A percentile compares a stretch with the other conserved stretches of the same genome.
phyloP scores from a whole-genome alignment of 1,140 invertebrate genomes.

The Drosophila mojavensis region DNA sequence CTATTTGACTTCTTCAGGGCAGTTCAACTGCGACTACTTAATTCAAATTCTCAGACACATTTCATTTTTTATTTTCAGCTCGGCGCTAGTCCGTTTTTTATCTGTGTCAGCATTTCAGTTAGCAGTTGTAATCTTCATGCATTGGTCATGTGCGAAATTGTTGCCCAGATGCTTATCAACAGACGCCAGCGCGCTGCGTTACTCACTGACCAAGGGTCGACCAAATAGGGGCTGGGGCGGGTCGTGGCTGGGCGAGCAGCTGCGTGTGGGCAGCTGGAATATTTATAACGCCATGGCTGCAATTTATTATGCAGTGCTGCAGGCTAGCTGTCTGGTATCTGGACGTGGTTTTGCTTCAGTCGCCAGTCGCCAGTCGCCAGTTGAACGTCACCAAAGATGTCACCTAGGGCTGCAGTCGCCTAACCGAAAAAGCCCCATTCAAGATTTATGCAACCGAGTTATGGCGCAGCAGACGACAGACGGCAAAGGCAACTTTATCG shows the following conservation, averaged over 20 bases:
- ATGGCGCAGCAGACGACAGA: slow-evolving; percentile 43
- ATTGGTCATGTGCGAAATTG: slow-evolving; percentile 72
- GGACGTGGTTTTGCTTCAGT: slow-evolving; percentile 45
- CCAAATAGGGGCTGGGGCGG: neutral
- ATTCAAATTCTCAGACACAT: slow-evolving; percentile 9
- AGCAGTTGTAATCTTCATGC: slow-evolving; percentile 50
- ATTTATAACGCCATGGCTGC: slow-evolving; percentile 77
- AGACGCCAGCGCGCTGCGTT: slow-evolving; percentile 40
- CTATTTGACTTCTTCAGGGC: neutral
- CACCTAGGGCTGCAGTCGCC: slow-evolving; percentile 50
- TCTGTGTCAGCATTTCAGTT: slow-evolving; percentile 69
- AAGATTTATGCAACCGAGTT: slow-evolving; percentile 80
- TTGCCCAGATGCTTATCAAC: slow-evolving; percentile 72
- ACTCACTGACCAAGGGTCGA: neutral
- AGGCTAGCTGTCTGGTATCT: slow-evolving; percentile 39
- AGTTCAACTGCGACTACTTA: neutral
- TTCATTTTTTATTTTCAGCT: slow-evolving; percentile 15
- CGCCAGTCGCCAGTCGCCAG: slow-evolving; percentile 43
- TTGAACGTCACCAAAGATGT: slow-evolving; percentile 72
- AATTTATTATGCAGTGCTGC: slow-evolving; percentile 80
- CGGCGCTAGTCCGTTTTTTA: slow-evolving; percentile 34
- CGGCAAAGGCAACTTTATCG: slow-evolving; percentile 69
- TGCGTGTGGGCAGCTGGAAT: slow-evolving; percentile 41
- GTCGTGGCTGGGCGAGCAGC: neutral
- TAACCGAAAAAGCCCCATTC: slow-evolving; percentile 13